These are phyloP conservation scores for Empidonax traillii DNA, from an alignment of 2,113 vertebrate species.

Conservation along the genomic window DNA sequence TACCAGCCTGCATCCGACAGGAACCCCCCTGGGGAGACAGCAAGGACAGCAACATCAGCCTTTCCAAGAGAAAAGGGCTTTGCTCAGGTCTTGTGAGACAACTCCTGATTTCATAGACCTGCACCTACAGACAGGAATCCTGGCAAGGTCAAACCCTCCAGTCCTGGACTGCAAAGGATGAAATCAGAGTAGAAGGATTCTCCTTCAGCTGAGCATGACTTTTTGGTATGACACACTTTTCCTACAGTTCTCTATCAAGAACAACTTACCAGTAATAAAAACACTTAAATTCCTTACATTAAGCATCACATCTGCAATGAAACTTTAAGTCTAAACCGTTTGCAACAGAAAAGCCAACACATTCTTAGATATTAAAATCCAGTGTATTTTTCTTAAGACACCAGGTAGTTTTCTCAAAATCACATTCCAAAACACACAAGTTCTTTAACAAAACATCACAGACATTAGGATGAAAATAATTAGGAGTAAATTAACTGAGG, in stretches of 20 bases:
- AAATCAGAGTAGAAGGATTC: neutral
- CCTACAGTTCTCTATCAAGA: neutral
- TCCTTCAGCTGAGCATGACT: neutral
- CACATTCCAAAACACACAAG: neutral
- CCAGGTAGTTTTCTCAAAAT: neutral
- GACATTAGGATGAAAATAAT: neutral
- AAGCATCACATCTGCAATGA: neutral
- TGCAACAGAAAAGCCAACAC: neutral
- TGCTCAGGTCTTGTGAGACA: fast-evolving
- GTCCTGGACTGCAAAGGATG: neutral
- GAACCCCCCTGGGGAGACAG: conserved; percentile 82
- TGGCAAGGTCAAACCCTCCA: neutral
- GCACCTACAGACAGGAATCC: neutral
- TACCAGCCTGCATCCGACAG: conserved; percentile 98
- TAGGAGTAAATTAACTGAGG: neutral
- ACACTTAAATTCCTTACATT: neutral
- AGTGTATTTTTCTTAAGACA: neutral
- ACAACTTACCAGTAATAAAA: neutral
- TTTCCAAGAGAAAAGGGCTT: neutral
- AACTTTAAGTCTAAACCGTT: neutral
- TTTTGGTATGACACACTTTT: neutral
- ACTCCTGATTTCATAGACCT: neutral
- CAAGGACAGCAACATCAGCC: neutral
- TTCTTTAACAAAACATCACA: neutral
- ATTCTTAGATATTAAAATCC: neutral